These are phyloP conservation scores for Tenthredo notha DNA, from an alignment of 2,888 invertebrate genomes.

Conservation along the genomic window DNA sequence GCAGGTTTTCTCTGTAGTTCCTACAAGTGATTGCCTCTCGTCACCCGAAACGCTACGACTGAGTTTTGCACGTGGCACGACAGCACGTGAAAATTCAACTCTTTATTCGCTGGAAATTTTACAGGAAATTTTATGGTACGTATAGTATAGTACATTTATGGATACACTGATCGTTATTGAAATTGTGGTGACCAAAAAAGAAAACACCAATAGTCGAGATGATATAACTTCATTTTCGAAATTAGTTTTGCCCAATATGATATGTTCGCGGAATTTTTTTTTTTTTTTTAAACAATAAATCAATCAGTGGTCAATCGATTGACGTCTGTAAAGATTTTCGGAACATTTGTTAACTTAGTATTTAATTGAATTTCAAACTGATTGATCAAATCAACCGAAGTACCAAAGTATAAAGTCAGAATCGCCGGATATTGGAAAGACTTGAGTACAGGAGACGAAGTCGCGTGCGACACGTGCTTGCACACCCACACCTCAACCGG, in stretches of 20 bases:
- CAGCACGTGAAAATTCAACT: not conserved
- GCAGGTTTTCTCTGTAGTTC: not conserved
- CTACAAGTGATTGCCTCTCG: not conserved
- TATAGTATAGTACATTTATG: no score
- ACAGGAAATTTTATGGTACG: not conserved
- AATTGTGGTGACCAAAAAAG: not conserved
- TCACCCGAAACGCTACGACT: not conserved
- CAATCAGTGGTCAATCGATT: not conserved
- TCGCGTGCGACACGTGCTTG: slow-evolving; percentile 20
- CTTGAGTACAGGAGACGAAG: not conserved
- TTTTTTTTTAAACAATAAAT: not conserved
- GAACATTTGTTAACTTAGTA: not conserved
- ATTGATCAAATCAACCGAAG: not conserved
- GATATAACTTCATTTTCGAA: not conserved
- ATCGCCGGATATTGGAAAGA: not conserved
- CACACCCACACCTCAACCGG: not conserved
- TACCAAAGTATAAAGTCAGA: not conserved
- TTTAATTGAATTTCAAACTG: not conserved
- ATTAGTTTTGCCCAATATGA: not conserved
- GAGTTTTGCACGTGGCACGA: not conserved
- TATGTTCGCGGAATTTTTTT: not conserved
- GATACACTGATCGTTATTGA: not conserved
- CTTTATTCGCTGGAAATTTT: not conserved
- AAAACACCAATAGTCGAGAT: not conserved
- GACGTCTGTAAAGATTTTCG: not conserved